Evolutionary conservation across 2,113 vertebrate species (phyloP), one percentile per base, ranked within the genome.

Genomic region (Formicarius rufipectus): DNA sequence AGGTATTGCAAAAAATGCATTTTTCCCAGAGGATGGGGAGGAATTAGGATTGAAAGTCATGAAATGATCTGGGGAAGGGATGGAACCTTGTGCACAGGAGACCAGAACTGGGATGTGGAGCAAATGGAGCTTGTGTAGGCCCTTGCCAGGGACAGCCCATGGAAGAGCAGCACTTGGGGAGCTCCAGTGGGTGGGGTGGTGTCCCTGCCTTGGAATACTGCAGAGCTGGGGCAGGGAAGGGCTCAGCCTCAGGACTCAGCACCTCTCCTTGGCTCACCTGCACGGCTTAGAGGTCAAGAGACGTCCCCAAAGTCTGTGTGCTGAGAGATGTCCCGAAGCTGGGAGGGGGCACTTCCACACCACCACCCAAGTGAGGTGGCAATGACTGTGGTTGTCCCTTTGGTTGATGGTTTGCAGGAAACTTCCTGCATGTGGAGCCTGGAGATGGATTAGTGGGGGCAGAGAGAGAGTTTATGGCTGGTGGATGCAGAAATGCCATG

Each of bases 1-100:
- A 97, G 94, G 95, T 97, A 95, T 91, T 95, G 94, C 89, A 96
- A 94, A 95, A 97, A 96, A 91, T 77, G 90, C 59, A 25, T 87
- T 82, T 87, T 88, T 93, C 79, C 82, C 92, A 62, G 77, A 80
- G 75, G 84, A 94, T 82, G 53, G 87, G 68, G 80, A 59, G 53
- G 59, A 93, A 55, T 86, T 75, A 19, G 73, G 84, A 78, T 44
- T 72, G 12, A 18, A 37, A 66, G 71, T 90, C 64, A 79, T 74
- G 76, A 93, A 94, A 85, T 56, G 23, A 49, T 22, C 62, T 30
- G 62, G 50, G 69, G 81, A 75, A 78, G 62, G 66, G 45, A 39
- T 82, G 30, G 27, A 39, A 39, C 31, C 39, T 62, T 18, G 28
- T 76, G 45, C 84, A 59, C 7, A 45, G 81, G 79, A 33, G 59